Percentiles rank a stretch among this genome's conserved stretches.
Conservation (phyloP, 2,888 invertebrate genomes). For the Synergus laeviventris region DNA sequence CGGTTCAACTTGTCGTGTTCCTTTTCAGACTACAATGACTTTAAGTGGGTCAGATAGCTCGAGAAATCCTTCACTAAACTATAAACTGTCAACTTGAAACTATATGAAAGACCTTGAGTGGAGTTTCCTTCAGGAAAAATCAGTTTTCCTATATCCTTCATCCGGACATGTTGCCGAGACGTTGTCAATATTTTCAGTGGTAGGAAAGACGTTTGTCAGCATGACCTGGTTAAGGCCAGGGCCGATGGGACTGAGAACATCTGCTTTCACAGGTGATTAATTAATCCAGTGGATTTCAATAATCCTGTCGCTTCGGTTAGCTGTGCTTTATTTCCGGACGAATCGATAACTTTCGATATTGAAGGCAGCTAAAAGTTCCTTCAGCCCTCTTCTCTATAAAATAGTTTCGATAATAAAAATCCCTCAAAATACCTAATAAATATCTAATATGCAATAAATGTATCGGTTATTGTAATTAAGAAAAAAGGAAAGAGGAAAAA, state of each 20-base stretch:
- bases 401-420: not conserved
- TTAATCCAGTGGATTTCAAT: slow-evolving; percentile 19
- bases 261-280: slow-evolving; percentile 18
- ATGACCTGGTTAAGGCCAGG: slow-evolving; percentile 20
- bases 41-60: not conserved
- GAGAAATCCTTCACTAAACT: slow-evolving; percentile 2
- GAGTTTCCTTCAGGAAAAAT: not conserved
- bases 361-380: not conserved
- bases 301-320: not conserved
- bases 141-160: not conserved
- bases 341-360: not conserved
- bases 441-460: not conserved
- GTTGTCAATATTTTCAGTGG: not conserved
- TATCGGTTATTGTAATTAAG: no score
- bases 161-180: not conserved
- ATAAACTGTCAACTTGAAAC: not conserved
- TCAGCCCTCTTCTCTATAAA: not conserved
- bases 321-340: not conserved
- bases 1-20: not conserved
- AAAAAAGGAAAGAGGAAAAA: not conserved
- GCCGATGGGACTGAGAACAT: slow-evolving; percentile 3
- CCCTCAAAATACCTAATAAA: not conserved
- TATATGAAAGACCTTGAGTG: not conserved
- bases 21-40: not conserved
- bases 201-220: slow-evolving; percentile 8